Conservation (phyloP, 2,113 vertebrate genomes). For the Gulo gulo region DNA sequence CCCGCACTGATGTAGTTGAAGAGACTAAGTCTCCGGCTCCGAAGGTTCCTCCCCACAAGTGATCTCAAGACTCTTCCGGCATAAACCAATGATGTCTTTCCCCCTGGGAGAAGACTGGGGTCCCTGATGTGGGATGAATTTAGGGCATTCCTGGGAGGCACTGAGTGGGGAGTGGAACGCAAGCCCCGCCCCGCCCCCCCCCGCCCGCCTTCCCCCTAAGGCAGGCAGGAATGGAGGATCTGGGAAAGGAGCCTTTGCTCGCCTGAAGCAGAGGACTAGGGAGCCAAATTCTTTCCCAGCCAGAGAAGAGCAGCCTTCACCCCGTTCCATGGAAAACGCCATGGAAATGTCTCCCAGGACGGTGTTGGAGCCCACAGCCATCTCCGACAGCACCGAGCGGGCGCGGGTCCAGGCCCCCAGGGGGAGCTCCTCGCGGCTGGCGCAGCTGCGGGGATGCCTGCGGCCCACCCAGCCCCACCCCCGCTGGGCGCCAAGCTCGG, state of each 20-base stretch:
- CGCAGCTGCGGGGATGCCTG: not conserved
- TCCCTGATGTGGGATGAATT: not conserved
- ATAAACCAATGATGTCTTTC: not conserved
- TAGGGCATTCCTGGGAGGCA: not conserved
- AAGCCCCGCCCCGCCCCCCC: no score
- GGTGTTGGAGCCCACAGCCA: not conserved
- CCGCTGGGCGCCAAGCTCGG: not conserved
- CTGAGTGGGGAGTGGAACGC: not conserved
- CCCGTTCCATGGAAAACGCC: not conserved
- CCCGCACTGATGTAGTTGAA: not conserved
- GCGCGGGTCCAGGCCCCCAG: not conserved
- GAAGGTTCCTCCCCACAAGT: not conserved
- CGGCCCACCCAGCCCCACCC: not conserved
- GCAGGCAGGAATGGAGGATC: not conserved
- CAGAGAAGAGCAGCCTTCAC: not conserved
- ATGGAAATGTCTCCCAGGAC: not conserved
- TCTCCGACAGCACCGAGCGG: not conserved
- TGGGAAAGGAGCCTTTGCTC: not conserved
- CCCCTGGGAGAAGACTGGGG: not conserved
- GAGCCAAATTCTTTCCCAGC: not conserved
- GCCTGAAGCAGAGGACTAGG: not conserved
- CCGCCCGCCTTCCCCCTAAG: not conserved
- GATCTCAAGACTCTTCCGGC: not conserved
- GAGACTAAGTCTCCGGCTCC: not conserved
- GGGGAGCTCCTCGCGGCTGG: not conserved